A percentile compares a stretch with the other conserved stretches of the same genome.
Conservation (phyloP, 2,888 invertebrate species). For the Operophtera brumata region DNA sequence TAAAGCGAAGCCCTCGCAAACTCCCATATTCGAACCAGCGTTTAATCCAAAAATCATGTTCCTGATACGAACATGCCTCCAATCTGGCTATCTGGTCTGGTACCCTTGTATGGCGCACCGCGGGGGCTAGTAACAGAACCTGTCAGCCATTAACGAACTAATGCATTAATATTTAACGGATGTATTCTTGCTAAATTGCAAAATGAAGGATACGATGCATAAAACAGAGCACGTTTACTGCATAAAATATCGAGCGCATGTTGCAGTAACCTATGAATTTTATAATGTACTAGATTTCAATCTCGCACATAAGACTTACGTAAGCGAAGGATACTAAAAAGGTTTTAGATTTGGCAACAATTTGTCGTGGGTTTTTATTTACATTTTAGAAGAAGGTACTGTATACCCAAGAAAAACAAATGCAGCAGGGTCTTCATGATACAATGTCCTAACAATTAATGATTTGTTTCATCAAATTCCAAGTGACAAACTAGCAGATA, state of each 20-base stretch:
- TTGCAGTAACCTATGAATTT: neutral
- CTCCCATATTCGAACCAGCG: conserved; percentile 13
- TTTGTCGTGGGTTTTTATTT: too few species aligned
- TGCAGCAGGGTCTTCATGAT: too few species aligned
- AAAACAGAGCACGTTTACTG: conserved; percentile 20
- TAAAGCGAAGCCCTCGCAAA: neutral
- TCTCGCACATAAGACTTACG: neutral
- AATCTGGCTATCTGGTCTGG: conserved; percentile 20
- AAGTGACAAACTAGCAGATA: too few species aligned
- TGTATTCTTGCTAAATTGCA: conserved; percentile 21
- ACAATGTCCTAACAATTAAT: too few species aligned
- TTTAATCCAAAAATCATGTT: conserved; percentile 24
- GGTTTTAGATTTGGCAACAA: too few species aligned
- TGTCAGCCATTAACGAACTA: conserved; percentile 24
- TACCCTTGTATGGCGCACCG: conserved; percentile 21
- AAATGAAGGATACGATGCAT: conserved; percentile 22
- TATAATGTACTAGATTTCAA: neutral
- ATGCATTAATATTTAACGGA: conserved; percentile 25
- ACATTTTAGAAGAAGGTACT: too few species aligned
- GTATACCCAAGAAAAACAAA: neutral
- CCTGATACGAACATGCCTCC: conserved; percentile 21
- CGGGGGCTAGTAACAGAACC: conserved; percentile 15
- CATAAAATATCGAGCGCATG: neutral
- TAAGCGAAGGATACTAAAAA: too few species aligned
- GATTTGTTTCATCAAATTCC: too few species aligned